Conservation (phyloP, 2,888 invertebrate species). For the Muschampia plurimacula region DNA sequence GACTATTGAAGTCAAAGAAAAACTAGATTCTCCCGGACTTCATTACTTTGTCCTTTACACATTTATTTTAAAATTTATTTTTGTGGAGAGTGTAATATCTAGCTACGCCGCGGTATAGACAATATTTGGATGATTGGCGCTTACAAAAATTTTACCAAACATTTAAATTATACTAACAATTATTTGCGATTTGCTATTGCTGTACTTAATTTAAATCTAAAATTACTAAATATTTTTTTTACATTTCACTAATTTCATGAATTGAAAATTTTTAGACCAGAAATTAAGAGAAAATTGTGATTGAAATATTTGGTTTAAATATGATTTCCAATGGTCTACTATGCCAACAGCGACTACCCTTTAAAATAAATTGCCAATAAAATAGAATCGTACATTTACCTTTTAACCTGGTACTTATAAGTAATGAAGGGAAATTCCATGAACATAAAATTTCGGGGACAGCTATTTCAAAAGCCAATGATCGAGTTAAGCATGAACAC, state of each 20-base stretch:
- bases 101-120: not conserved
- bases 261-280: too few species aligned
- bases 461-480: constrained; percentile 43
- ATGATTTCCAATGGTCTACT: not conserved
- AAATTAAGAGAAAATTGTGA: not conserved
- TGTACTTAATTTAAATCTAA: not conserved
- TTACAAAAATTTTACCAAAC: not conserved
- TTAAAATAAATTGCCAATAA: not conserved
- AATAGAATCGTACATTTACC: constrained; percentile 5
- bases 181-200: not conserved
- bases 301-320: not conserved
- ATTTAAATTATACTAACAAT: too few species aligned
- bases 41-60: not conserved
- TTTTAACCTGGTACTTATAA: constrained; percentile 20
- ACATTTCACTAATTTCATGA: too few species aligned
- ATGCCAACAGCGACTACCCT: not conserved
- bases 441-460: constrained; percentile 19
- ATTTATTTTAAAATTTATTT: not conserved
- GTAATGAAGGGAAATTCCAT: constrained; percentile 24
- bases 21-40: constrained; percentile 1
- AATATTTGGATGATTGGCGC: not conserved
- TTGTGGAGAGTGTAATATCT: not conserved
- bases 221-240: too few species aligned
- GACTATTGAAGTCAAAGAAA: constrained; percentile 25
- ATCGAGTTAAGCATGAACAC: constrained; percentile 58